phyloP scores from a whole-genome alignment of 30 jellyfish, hydroid and myxozoan species.

The Haliclystus octoradiatus region DNA sequence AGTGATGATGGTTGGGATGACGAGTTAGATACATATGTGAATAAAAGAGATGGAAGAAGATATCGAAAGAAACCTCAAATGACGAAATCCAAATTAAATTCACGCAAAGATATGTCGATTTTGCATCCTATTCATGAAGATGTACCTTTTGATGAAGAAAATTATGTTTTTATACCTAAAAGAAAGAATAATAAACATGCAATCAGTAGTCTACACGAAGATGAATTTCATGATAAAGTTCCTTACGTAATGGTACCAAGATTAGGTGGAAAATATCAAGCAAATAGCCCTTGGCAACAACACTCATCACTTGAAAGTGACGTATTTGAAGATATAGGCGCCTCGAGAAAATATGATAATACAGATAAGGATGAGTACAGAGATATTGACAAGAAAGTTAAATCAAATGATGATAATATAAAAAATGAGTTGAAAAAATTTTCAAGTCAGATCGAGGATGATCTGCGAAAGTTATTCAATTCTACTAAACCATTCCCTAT shows the following conservation, averaged over 20 bases:
- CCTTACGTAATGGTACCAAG: constrained; percentile 31
- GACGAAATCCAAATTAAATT: not conserved
- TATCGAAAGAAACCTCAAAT: not conserved
- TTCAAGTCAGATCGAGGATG: not conserved
- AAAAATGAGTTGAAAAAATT: not conserved
- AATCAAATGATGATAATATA: not conserved
- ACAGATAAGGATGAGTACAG: not conserved
- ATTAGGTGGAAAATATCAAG: constrained; percentile 8
- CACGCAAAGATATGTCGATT: not conserved
- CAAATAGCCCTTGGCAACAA: constrained; percentile 35
- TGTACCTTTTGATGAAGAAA: constrained; percentile 45
- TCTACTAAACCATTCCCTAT: not conserved
- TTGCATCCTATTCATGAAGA: constrained; percentile 66
- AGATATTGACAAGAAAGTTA: not conserved
- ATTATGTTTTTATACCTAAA: constrained; percentile 21
- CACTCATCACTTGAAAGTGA: constrained; percentile 28
- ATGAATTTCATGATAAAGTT: constrained; percentile 8
- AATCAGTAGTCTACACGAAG: constrained; percentile 37
- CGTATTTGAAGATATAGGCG: constrained; percentile 18
- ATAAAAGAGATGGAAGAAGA: not conserved
- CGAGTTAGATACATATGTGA: not conserved
- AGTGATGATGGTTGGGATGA: not conserved
- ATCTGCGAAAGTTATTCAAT: not conserved
- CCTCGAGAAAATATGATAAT: too few relatives aligned
- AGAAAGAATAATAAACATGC: constrained; percentile 17